phyloP scores from a whole-genome alignment of 2,797 vertebrate species.

The Vultur gryphus region DNA sequence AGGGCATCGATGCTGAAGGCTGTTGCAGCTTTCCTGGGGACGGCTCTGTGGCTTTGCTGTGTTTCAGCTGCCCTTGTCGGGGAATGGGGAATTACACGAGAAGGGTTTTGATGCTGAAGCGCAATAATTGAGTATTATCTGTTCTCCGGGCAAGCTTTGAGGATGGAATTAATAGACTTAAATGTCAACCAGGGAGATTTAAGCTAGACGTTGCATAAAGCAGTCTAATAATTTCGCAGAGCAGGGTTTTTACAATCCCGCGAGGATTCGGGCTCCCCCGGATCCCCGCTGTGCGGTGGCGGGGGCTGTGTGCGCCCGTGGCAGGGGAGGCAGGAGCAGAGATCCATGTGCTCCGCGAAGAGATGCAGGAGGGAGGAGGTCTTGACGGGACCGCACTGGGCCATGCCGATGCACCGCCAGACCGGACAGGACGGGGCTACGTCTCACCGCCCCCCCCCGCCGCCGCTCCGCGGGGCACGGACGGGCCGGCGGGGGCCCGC shows the following conservation, averaged over 20 bases:
- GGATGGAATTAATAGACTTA: background rate
- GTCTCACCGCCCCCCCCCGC: no score
- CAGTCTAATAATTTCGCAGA: background rate
- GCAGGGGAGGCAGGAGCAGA: background rate
- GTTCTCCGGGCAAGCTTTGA: background rate
- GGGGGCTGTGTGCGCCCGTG: background rate
- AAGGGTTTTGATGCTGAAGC: background rate
- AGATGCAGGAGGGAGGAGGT: background rate
- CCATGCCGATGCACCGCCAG: background rate
- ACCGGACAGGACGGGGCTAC: no score
- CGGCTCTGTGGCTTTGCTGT: accelerated
- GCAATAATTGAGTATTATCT: background rate
- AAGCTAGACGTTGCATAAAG: background rate
- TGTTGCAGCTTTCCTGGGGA: accelerated
- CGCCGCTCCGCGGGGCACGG: background rate
- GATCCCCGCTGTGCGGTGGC: no score
- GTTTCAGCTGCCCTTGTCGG: background rate
- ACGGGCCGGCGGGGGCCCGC: background rate
- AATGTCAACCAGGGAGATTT: background rate
- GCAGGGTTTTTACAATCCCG: background rate
- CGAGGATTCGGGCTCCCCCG: no score
- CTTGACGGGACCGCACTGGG: background rate
- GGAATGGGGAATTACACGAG: accelerated
- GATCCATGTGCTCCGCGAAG: background rate
- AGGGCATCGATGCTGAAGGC: background rate